Evolutionary conservation across 1,140 invertebrate species (phyloP).

Genomic region (Varroa destructor): DNA sequence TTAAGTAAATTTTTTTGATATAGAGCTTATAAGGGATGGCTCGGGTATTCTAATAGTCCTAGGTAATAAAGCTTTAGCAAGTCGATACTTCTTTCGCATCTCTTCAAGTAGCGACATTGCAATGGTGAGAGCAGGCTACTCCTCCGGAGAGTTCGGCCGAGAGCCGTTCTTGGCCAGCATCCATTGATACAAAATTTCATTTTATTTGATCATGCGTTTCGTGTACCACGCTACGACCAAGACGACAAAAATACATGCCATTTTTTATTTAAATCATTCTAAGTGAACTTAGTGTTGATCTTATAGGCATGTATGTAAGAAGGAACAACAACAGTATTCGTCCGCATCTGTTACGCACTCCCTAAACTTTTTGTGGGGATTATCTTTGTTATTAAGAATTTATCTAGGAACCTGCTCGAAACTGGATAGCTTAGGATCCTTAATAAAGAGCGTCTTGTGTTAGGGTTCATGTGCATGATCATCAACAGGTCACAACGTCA

Average conservation of each 20-base stretch:
- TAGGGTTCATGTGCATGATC: conserved; percentile 39
- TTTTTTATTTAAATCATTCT: too few relatives aligned
- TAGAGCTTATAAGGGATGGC: conserved; percentile 91
- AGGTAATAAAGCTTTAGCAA: conserved; percentile 79
- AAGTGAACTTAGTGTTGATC: too few relatives aligned
- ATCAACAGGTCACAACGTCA: conserved; percentile 30
- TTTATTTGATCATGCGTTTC: too few relatives aligned
- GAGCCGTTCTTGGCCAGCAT: conserved; percentile 66
- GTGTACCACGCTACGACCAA: too few relatives aligned
- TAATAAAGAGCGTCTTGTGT: conserved; percentile 81
- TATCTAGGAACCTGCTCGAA: conserved; percentile 62
- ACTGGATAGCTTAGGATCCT: conserved; percentile 86
- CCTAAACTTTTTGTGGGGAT: too few relatives aligned
- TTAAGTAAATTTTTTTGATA: conserved; percentile 47
- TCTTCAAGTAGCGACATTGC: conserved; percentile 65
- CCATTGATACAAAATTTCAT: too few relatives aligned
- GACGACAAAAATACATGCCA: too few relatives aligned
- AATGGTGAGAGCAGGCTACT: conserved; percentile 85
- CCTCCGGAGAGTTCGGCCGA: conserved; percentile 83
- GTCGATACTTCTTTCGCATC: conserved; percentile 78
- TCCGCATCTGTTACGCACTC: too few relatives aligned
- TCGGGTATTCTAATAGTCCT: conserved; percentile 87
- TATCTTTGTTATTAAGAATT: too few relatives aligned
- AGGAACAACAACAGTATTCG: too few relatives aligned
- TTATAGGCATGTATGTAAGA: too few relatives aligned